Evolutionary conservation across 2,113 vertebrate species (phyloP).

Genomic region (Lonchura striata): DNA sequence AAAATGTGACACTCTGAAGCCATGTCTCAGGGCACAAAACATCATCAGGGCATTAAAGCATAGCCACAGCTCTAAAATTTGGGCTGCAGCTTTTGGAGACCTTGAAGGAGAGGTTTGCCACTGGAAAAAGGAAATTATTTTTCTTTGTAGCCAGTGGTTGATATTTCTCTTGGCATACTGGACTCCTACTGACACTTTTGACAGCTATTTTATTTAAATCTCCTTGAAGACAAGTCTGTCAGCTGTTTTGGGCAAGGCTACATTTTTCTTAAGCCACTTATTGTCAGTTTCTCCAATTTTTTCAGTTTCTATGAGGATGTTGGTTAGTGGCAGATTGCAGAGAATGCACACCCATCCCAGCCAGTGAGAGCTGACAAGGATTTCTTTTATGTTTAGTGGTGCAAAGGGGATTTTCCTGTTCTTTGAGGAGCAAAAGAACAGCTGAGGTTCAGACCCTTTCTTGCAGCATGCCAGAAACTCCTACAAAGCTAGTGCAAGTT

Average conservation of each 20-base stretch:
- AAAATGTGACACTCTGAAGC: background rate
- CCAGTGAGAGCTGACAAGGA: background rate
- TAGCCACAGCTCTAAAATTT: background rate
- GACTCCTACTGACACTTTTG: background rate
- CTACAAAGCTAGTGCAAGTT: background rate
- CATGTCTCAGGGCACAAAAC: background rate
- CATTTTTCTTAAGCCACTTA: background rate
- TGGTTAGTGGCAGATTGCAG: background rate
- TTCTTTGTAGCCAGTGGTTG: background rate
- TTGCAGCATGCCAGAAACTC: background rate
- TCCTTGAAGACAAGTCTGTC: background rate
- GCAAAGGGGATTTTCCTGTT: background rate
- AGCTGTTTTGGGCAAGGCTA: background rate
- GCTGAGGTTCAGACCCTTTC: background rate
- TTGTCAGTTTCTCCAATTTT: background rate
- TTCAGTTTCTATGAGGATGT: background rate
- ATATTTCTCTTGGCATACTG: background rate
- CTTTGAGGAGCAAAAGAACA: background rate
- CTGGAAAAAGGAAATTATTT: background rate
- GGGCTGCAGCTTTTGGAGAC: background rate
- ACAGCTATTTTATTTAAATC: background rate
- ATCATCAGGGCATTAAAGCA: background rate
- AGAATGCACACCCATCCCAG: background rate
- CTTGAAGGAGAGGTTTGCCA: background rate
- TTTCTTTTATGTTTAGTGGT: background rate